Conservation (phyloP, 2,797 vertebrate species). For the Oreortyx pictus region DNA sequence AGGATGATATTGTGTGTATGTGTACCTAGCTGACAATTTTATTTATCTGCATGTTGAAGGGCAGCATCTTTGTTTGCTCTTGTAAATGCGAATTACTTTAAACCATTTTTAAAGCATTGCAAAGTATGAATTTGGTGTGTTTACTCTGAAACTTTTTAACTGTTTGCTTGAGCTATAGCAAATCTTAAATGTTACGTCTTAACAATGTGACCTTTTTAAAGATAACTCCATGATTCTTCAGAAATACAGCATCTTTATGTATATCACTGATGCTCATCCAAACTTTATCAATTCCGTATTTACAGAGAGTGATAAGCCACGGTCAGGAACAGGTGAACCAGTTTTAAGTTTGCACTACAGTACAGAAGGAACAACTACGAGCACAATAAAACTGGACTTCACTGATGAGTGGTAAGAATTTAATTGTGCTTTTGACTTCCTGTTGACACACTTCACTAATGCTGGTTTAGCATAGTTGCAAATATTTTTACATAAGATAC, state of each 20-base stretch:
- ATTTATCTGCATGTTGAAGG: constrained; percentile 46
- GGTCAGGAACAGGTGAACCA: constrained; percentile 86
- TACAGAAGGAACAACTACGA: constrained; percentile 97
- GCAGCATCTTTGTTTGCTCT: constrained; percentile 13
- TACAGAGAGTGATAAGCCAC: constrained; percentile 82
- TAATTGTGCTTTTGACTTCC: constrained; percentile 27
- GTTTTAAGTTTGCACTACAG: constrained; percentile 97
- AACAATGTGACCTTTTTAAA: neutral
- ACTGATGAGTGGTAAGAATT: constrained; percentile 95
- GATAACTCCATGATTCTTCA: neutral
- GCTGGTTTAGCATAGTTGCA: neutral
- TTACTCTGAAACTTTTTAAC: constrained; percentile 7
- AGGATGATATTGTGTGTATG: neutral
- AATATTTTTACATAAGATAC: neutral
- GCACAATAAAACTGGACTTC: constrained; percentile 98
- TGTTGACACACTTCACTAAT: neutral
- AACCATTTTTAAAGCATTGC: constrained; percentile 14
- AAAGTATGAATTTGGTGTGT: neutral
- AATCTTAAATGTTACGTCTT: neutral
- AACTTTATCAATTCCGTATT: constrained; percentile 74
- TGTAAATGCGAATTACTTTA: constrained; percentile 1
- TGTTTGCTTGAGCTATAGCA: constrained; percentile 30
- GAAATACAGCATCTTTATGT: neutral
- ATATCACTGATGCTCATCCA: constrained; percentile 53
- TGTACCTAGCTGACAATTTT: neutral